Percentiles rank a stretch among this genome's conserved stretches.
phyloP scores from a whole-genome alignment of 2,113 vertebrate species.

The Aepyceros melampus region DNA sequence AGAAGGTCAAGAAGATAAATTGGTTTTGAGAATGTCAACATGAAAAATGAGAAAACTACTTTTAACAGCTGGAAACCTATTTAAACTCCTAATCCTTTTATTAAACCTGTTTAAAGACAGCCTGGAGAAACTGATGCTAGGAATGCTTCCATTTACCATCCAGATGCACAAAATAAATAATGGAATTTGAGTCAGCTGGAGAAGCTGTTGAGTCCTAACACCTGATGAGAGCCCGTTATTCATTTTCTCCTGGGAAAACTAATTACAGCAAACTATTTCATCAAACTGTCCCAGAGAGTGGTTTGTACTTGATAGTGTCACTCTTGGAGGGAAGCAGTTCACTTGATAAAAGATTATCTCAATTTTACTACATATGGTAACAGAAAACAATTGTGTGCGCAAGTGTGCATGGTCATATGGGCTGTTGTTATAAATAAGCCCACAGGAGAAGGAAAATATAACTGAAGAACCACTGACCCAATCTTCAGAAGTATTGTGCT shows the following conservation, averaged over 20 bases:
- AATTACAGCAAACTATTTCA: conserved; percentile 39
- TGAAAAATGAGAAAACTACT: conserved; percentile 55
- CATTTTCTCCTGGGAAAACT: conserved; percentile 39
- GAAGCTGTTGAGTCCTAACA: conserved; percentile 39
- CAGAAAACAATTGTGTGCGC: neutral
- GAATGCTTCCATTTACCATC: conserved; percentile 53
- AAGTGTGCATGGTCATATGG: neutral
- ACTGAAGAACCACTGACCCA: neutral
- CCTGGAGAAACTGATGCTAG: conserved; percentile 55
- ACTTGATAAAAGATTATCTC: conserved; percentile 13
- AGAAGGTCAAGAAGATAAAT: conserved; percentile 63
- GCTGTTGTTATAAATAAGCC: neutral
- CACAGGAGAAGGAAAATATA: conserved; percentile 26
- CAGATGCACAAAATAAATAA: conserved; percentile 58
- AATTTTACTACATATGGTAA: neutral
- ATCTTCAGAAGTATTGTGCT: neutral
- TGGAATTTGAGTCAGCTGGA: conserved; percentile 20
- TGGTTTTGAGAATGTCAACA: conserved; percentile 49
- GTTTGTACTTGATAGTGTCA: neutral
- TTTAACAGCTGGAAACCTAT: conserved; percentile 45
- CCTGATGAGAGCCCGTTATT: conserved; percentile 39
- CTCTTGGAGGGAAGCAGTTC: conserved; percentile 9
- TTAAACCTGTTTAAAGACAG: conserved; percentile 47
- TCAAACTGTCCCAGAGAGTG: conserved; percentile 34
- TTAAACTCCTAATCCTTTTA: conserved; percentile 56